Evolutionary conservation across 2,797 vertebrate species (phyloP), one percentile per base, ranked within the genome.

Genomic region (Etheostoma nigrum): DNA sequence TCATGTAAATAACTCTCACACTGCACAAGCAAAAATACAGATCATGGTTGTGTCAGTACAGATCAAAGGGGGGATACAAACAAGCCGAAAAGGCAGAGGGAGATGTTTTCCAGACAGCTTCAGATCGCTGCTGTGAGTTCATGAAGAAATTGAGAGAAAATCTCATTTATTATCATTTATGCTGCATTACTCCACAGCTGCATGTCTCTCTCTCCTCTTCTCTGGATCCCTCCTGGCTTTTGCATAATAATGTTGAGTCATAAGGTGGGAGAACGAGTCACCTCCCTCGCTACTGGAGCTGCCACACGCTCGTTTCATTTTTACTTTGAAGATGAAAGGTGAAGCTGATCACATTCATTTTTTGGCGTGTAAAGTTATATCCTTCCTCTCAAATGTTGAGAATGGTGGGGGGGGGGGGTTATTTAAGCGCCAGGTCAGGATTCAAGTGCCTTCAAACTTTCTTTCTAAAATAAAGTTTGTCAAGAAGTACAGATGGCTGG

Each of bases 311-410:
- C 27, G 1, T 19, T 60, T 67, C 27, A 12, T 54, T 51, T 70
- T 23, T 13, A 48, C 89, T 91, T 90, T 92, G 89, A 93, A 91
- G 88, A 91, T 92, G 85, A 91, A 93, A 93, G 82, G 74, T 72
- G 72, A 36, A 64, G 82, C 53, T 71, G 86, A 81, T 90, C 79
- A 21, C 65, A 70, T 86, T 83, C 55, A 79, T 82, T 79, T 71
- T 82, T 79, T 71, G 40, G 49, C 33, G 80, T 63, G 69, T 73
- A 15, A 80, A 85, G 47, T 74, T 73, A 47, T 33, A 70, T 64
- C 57, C 76, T 64, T 84, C 76, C 76, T 71, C 77, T 79, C 58
- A 74, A n/a, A 86, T 81, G 67, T 69, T 23, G 21, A 23, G 21
- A 23, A 23, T 23, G 21, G n/a, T n/a, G n/a, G 70, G 58, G 69